Evolutionary conservation across 2,888 invertebrate genomes (phyloP).

Genomic region (Acrobeloides nanus): DNA sequence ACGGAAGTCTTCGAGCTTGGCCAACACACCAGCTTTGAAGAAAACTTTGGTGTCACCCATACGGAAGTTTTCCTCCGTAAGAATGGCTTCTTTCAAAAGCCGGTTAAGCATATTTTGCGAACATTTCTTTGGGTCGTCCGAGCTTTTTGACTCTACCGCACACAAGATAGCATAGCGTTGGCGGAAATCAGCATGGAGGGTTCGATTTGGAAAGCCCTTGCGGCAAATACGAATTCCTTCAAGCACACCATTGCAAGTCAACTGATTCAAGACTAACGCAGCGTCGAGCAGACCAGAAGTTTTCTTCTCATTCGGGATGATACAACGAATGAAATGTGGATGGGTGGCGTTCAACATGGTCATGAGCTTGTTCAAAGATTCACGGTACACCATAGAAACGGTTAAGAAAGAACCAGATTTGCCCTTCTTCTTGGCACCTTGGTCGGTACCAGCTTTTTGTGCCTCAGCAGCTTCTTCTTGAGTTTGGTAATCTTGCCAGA

Average conservation of each 20-base stretch:
- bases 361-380: constrained; percentile 54
- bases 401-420: constrained; percentile 53
- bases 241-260: constrained; percentile 99
- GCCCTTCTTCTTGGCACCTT: constrained; percentile 50
- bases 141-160: constrained; percentile 36
- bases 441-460: constrained; percentile 39
- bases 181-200: constrained; percentile 99
- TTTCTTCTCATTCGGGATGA: constrained; percentile 56
- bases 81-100: constrained; percentile 65
- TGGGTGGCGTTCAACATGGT: constrained; percentile 53
- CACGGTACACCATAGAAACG: constrained; percentile 47
- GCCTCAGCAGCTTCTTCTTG: constrained; percentile 51
- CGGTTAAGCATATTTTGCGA: constrained; percentile 60
- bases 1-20: constrained; percentile 99
- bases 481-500: constrained; percentile 51
- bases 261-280: constrained; percentile 96
- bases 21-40: constrained; percentile 99
- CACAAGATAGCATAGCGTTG: constrained; percentile 64
- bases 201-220: constrained; percentile 78
- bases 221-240: constrained; percentile 99
- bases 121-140: constrained; percentile 46
- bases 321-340: constrained; percentile 55
- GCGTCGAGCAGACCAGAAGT: constrained; percentile 82
- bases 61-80: constrained; percentile 71
- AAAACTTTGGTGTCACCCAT: constrained; percentile 63